phyloP scores from a whole-genome alignment of 2,888 invertebrate species.

The Acleris literana region DNA sequence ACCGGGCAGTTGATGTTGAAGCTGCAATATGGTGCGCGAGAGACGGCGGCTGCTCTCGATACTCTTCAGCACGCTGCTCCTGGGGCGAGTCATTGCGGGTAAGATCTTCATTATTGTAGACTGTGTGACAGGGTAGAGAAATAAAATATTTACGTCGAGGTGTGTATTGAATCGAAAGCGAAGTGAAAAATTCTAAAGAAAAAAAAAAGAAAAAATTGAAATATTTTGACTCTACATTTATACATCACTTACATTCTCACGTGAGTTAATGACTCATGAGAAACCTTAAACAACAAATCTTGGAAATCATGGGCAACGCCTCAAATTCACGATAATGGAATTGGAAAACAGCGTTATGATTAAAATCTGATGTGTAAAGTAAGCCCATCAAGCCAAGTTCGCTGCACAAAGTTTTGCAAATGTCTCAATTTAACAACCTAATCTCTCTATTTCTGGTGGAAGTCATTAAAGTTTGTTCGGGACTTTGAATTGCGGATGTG shows the following conservation, averaged over 20 bases:
- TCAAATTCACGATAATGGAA: conserved; percentile 3
- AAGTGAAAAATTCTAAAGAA: neutral
- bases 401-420: conserved; percentile 21
- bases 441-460: conserved; percentile 41
- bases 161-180: too few species aligned
- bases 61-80: conserved; percentile 73
- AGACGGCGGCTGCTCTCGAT: conserved; percentile 71
- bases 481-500: conserved; percentile 51
- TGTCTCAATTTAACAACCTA: conserved; percentile 39
- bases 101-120: conserved; percentile 41
- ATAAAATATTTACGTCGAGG: too few species aligned
- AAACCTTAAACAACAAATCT: too few species aligned
- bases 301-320: neutral
- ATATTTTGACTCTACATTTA: too few species aligned
- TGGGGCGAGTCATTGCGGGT: conserved; percentile 78
- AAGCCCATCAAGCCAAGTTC: conserved; percentile 25
- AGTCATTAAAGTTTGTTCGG: conserved; percentile 62
- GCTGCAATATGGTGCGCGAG: conserved; percentile 65
- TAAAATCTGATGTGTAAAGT: conserved; percentile 33
- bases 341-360: conserved; percentile 21
- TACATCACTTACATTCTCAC: too few species aligned
- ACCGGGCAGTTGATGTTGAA: conserved; percentile 60
- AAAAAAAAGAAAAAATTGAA: neutral
- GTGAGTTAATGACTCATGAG: too few species aligned
- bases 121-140: neutral